Evolutionary conservation across 2,113 vertebrate species (phyloP).

Genomic region (Oenanthe melanoleuca): DNA sequence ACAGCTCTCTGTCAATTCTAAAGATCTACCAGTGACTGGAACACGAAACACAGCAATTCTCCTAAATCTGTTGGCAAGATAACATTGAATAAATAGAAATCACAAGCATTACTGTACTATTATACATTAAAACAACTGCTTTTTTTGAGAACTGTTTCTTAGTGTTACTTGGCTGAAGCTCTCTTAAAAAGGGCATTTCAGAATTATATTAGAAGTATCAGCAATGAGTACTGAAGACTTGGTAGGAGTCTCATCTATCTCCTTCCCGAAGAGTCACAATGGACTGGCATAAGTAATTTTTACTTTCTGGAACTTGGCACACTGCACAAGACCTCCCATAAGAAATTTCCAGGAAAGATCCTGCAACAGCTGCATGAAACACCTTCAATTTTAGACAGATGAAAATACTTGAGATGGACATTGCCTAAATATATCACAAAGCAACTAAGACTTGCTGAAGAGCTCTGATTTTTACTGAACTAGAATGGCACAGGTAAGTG

Average conservation of each 20-base stretch:
- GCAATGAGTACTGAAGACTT: not conserved
- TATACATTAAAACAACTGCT: not conserved
- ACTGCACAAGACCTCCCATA: not conserved
- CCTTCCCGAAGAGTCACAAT: not conserved
- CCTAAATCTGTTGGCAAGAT: not conserved
- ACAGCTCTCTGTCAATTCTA: not conserved
- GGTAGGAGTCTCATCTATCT: not conserved
- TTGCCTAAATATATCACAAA: not conserved
- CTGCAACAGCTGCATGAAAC: not conserved
- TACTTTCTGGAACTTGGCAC: not conserved
- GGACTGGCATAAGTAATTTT: not conserved
- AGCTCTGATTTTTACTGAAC: not conserved
- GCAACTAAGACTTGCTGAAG: not conserved
- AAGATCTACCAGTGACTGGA: not conserved
- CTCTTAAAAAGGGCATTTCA: not conserved
- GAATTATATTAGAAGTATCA: not conserved
- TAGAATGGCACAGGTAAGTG: not conserved
- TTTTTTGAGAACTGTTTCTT: not conserved
- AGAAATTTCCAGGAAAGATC: not conserved
- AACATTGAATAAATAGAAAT: not conserved
- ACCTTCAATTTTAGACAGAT: not conserved
- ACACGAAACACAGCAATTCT: not conserved
- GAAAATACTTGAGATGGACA: not conserved
- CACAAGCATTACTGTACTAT: not conserved
- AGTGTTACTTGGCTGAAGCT: not conserved